Evolutionary conservation across 2,888 invertebrate species (phyloP).

Genomic region (Drosophila mulleri): DNA sequence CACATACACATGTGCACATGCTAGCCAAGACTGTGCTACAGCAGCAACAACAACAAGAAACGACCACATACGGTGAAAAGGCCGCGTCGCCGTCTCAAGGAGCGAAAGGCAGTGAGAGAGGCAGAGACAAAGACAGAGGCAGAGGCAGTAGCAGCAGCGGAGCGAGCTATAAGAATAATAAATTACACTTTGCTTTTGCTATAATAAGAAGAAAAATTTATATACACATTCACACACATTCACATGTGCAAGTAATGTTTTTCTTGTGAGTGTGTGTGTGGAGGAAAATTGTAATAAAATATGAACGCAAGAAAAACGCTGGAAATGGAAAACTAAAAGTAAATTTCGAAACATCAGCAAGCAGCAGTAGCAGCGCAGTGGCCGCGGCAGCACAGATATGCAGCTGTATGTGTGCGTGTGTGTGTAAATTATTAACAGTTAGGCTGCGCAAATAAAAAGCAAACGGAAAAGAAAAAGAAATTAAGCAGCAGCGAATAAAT

Average conservation of each 20-base stretch:
- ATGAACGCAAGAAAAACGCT: conserved; percentile 69
- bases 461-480: conserved; percentile 41
- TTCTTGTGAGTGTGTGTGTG: conserved; percentile 49
- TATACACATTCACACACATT: conserved; percentile 61
- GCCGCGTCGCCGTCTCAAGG: conserved; percentile 67
- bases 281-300: conserved; percentile 80
- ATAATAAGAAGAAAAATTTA: conserved; percentile 81
- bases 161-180: conserved; percentile 80
- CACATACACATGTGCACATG: conserved; percentile 57
- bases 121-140: conserved; percentile 29
- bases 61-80: conserved; percentile 81
- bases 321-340: conserved; percentile 67
- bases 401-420: conserved; percentile 43
- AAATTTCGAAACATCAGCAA: conserved; percentile 56
- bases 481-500: conserved; percentile 42
- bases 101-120: conserved; percentile 50
- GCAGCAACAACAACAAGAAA: conserved; percentile 46
- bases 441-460: conserved; percentile 48
- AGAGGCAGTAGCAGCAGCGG: conserved; percentile 24
- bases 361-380: conserved; percentile 16
- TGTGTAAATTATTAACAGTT: conserved; percentile 61
- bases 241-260: conserved; percentile 60
- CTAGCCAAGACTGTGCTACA: conserved; percentile 61
- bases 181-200: conserved; percentile 82
- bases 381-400: conserved; percentile 36